These are phyloP conservation scores for Ecliptopera silaceata DNA, from an alignment of 2,888 invertebrate species.

Conservation along the genomic window DNA sequence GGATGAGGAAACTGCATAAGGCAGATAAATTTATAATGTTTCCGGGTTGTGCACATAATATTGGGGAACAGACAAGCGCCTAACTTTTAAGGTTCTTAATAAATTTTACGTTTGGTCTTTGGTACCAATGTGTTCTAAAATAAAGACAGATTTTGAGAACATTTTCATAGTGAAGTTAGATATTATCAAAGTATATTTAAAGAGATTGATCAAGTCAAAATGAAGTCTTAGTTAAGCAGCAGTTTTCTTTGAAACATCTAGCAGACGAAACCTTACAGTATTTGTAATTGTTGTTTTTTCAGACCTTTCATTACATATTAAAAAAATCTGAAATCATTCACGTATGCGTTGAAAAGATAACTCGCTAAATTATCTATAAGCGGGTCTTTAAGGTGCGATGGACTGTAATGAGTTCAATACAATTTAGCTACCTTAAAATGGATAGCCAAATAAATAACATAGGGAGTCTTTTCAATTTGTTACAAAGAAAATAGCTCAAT, in stretches of 20 bases:
- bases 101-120: too few species aligned
- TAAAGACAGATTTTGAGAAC: too few species aligned
- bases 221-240: too few species aligned
- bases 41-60: not conserved
- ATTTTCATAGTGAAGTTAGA: too few species aligned
- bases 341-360: not conserved
- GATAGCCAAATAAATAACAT: constrained; percentile 4
- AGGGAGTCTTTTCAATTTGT: not conserved
- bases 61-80: not conserved
- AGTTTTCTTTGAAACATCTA: too few species aligned
- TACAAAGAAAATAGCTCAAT: constrained; percentile 4
- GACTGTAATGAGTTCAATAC: constrained; percentile 9
- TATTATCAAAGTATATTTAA: too few species aligned
- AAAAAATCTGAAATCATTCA: too few species aligned
- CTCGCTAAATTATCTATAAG: constrained; percentile 8
- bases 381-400: constrained; percentile 2
- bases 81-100: not conserved
- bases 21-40: not conserved
- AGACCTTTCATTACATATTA: too few species aligned
- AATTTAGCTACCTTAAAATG: constrained; percentile 21
- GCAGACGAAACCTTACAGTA: too few species aligned
- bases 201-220: too few species aligned
- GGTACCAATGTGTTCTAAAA: too few species aligned
- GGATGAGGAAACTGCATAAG: not conserved
- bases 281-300: too few species aligned